A percentile compares a stretch with the other conserved stretches of the same genome.
These are phyloP conservation scores for Sparidentex hasta DNA, from an alignment of 2,797 vertebrate genomes.

Conservation along the genomic window DNA sequence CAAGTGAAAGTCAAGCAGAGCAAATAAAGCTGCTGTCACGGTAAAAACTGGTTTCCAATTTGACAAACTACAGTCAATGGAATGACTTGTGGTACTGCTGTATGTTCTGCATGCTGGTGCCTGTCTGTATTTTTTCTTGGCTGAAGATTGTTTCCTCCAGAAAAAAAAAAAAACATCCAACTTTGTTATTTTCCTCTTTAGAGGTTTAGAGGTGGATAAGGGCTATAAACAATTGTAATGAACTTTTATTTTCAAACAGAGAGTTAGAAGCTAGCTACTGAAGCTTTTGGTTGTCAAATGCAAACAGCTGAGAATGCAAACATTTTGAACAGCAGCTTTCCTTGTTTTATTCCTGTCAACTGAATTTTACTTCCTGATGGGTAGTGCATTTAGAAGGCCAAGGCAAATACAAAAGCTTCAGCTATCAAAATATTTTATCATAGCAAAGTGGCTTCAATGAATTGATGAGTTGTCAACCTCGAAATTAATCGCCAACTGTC, in stretches of 20 bases:
- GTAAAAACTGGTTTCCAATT: slow-evolving; percentile 4
- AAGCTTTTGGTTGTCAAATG: not conserved
- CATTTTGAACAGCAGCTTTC: not conserved
- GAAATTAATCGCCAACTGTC: too few species aligned
- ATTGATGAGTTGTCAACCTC: too few species aligned
- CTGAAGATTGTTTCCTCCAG: not conserved
- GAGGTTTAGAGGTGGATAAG: not conserved
- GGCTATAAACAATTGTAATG: not conserved
- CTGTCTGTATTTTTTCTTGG: not conserved
- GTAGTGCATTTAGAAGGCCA: too few species aligned
- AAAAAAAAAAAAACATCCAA: not conserved
- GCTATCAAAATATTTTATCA: too few species aligned
- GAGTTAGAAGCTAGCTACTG: not conserved
- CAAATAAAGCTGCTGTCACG: slow-evolving; percentile 33
- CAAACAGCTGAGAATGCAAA: not conserved
- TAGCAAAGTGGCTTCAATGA: too few species aligned
- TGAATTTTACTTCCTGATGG: not conserved
- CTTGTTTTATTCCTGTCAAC: not conserved
- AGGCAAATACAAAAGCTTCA: too few species aligned
- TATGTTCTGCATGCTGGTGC: slow-evolving; percentile 7
- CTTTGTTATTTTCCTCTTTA: not conserved
- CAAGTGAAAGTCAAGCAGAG: slow-evolving; percentile 27
- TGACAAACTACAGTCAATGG: slow-evolving; percentile 10
- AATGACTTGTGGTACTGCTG: slow-evolving; percentile 15
- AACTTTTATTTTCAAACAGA: not conserved